Evolutionary conservation across 2,888 invertebrate genomes (phyloP), one percentile per base, ranked within the genome.

Genomic region (Nysson spinosus): DNA sequence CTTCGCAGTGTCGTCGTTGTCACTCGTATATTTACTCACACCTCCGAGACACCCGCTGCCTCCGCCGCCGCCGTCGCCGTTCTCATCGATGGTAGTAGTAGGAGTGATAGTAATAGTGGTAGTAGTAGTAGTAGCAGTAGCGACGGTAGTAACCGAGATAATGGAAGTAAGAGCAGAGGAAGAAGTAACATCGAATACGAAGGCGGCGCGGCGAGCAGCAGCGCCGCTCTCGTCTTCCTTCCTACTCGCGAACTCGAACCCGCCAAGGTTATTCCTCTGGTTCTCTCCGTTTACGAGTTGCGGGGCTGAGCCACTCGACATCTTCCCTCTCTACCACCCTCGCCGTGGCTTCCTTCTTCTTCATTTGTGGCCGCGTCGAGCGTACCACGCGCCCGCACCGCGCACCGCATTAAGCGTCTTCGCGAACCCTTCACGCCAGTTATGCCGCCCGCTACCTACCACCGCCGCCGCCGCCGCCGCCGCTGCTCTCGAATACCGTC

Each of bases 271-370:
- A 47, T 50, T 49, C 50, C 54, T 65, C 65, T 67, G 58, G 56
- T 72, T 81, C 75, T 83, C 83, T 77, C 84, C 83, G 80, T 84
- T 85, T 73, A 85, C 76, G 72, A 83, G 74, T 73, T 72, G 74
- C 71, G 79, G 73, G 74, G 75, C 72, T 72, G 81, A 81, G 69
- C 76, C 77, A 79, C 81, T 83, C 83, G 85, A 84, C 85, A 85
- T 85, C 69, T 82, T 84, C 79, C 76, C 75, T 78, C 78, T 73
- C 72, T 76, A 77, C 73, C 82, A 77, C 75, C 83, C 78, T 75
- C 77, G 73, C 66, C 73, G 72, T 74, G 64, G 69, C 60, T 70
- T 56, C 67, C 66, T 67, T 75, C 70, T 69, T 75, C 77, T 72
- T 77, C 84, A 83, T 83, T 83, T 79, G 83, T 80, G 79, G 78